These are phyloP conservation scores for Hirtodrosophila histrioides DNA, from an alignment of 2,888 invertebrate genomes.

Conservation along the genomic window DNA sequence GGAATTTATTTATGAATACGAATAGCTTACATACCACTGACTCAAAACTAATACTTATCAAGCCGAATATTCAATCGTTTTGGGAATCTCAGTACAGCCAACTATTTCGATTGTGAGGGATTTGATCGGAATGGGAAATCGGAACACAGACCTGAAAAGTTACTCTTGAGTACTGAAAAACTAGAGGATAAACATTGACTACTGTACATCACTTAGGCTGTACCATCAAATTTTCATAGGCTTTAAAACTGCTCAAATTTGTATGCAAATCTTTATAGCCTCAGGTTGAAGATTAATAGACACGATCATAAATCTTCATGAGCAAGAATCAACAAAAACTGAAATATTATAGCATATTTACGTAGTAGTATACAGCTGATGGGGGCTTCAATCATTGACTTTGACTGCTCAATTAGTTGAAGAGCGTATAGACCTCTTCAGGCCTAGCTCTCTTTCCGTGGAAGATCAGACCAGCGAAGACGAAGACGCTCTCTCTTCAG, in stretches of 20 bases:
- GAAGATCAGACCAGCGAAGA: background rate
- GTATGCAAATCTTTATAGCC: constrained; percentile 25
- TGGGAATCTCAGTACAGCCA: too few relatives aligned
- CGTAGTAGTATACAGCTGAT: constrained; percentile 37
- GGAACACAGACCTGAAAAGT: too few relatives aligned
- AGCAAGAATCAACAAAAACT: constrained; percentile 38
- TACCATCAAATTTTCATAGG: background rate
- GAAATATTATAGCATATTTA: constrained; percentile 45
- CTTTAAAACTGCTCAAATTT: background rate
- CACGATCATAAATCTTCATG: constrained; percentile 37
- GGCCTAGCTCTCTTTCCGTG: constrained; percentile 22
- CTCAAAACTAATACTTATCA: too few relatives aligned
- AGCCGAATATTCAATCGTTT: too few relatives aligned
- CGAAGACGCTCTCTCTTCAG: constrained; percentile 34
- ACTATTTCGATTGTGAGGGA: too few relatives aligned
- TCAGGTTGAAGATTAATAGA: constrained; percentile 4
- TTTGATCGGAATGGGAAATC: too few relatives aligned
- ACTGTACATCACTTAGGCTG: too few relatives aligned
- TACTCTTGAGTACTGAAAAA: background rate
- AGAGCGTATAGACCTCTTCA: constrained; percentile 27
- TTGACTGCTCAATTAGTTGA: constrained; percentile 49
- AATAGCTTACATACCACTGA: too few relatives aligned
- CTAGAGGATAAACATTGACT: background rate
- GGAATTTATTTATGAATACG: too few relatives aligned
- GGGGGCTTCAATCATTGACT: constrained; percentile 32